A percentile compares a stretch with the other conserved stretches of the same genome.
phyloP scores from a whole-genome alignment of 2,888 invertebrate species.

The Autographa pulchrina region DNA sequence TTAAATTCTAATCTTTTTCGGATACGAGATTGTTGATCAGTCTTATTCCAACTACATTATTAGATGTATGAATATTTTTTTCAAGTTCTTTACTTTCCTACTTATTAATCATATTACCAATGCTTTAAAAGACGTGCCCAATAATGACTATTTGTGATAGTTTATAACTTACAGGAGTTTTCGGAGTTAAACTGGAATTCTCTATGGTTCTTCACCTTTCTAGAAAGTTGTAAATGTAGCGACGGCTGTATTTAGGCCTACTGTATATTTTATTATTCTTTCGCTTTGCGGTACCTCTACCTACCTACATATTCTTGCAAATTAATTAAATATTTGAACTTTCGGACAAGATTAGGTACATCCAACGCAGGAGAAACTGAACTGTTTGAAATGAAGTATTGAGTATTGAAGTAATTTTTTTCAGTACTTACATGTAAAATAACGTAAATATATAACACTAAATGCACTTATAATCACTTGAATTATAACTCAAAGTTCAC shows the following conservation, averaged over 20 bases:
- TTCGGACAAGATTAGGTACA: neutral
- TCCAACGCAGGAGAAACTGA: neutral
- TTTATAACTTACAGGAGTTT: no score
- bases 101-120: no score
- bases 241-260: conserved; percentile 49
- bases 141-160: neutral
- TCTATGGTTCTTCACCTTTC: neutral
- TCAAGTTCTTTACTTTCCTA: no score
- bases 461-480: conserved; percentile 24
- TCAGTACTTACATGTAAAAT: conserved; percentile 27
- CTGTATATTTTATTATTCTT: neutral
- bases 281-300: neutral
- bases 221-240: conserved; percentile 14
- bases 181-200: neutral
- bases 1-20: no score
- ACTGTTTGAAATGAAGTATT: no score
- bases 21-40: no score
- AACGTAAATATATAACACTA: conserved; percentile 19
- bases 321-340: conserved; percentile 1
- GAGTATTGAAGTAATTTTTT: neutral
- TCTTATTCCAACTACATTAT: no score
- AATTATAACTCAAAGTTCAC: conserved; percentile 17
- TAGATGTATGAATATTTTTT: no score
- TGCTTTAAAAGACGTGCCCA: no score
- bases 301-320: neutral